phyloP scores from a whole-genome alignment of 2,888 invertebrate species.

The Stenichneumon culpator region DNA sequence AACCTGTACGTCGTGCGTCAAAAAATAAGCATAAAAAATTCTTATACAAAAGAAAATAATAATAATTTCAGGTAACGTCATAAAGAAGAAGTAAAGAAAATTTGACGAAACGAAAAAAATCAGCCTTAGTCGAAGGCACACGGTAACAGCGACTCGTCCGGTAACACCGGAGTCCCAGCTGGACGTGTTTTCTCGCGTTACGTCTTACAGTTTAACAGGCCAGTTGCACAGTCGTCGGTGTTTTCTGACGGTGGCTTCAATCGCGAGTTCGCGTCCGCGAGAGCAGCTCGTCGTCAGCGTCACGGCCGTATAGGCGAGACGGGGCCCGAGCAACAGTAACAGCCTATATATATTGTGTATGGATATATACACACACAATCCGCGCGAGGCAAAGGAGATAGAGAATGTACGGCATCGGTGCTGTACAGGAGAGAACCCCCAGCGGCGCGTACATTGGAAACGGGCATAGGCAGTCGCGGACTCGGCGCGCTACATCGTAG shows the following conservation, averaged over 20 bases:
- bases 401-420: slow-evolving; percentile 49
- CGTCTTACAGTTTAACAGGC: background rate
- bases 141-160: background rate
- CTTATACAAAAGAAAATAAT: background rate
- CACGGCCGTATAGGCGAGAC: slow-evolving; percentile 38
- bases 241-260: slow-evolving; percentile 33
- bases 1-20: background rate
- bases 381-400: slow-evolving; percentile 42
- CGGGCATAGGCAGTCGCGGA: slow-evolving; percentile 66
- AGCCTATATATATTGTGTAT: slow-evolving; percentile 16
- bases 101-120: background rate
- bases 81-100: background rate
- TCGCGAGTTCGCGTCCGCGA: slow-evolving; percentile 21
- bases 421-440: slow-evolving; percentile 58
- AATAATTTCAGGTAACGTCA: background rate
- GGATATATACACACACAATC: slow-evolving; percentile 4
- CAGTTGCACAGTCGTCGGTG: slow-evolving; percentile 25
- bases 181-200: slow-evolving; percentile 10
- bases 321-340: slow-evolving; percentile 40
- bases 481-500: slow-evolving; percentile 77
- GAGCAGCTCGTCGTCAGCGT: slow-evolving; percentile 14
- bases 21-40: background rate
- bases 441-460: slow-evolving; percentile 63
- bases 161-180: background rate
- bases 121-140: background rate